phyloP scores from a whole-genome alignment of 2,888 invertebrate species.

The Colostygia pectinataria region DNA sequence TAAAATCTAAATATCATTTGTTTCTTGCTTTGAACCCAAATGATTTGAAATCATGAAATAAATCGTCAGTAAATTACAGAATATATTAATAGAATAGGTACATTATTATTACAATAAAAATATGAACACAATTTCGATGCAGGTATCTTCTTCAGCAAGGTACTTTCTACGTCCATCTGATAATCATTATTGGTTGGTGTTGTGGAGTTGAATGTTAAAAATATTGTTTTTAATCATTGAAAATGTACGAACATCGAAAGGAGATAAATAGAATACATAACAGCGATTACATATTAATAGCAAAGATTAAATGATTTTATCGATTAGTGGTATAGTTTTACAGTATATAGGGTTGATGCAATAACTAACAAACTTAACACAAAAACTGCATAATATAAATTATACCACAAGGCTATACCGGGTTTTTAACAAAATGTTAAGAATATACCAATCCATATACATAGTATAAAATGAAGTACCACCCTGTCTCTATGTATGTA shows the following conservation, averaged over 20 bases:
- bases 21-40: no score
- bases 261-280: constrained; percentile 10
- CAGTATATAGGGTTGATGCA: no score
- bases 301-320: not conserved
- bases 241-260: constrained; percentile 22
- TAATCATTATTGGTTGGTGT: not conserved
- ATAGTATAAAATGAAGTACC: no score
- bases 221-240: not conserved
- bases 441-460: no score
- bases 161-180: not conserved
- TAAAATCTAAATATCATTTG: no score
- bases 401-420: no score
- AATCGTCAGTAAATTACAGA: constrained; percentile 5
- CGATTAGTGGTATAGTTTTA: no score
- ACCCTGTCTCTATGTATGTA: no score
- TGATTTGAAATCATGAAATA: constrained; percentile 17
- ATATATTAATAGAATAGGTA: not conserved
- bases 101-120: not conserved
- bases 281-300: constrained; percentile 14
- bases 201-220: not conserved
- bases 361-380: no score
- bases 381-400: no score
- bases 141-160: not conserved
- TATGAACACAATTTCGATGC: not conserved
- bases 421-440: no score